These are phyloP conservation scores for Manis pentadactyla DNA, from an alignment of 2,797 vertebrate species.

Conservation along the genomic window DNA sequence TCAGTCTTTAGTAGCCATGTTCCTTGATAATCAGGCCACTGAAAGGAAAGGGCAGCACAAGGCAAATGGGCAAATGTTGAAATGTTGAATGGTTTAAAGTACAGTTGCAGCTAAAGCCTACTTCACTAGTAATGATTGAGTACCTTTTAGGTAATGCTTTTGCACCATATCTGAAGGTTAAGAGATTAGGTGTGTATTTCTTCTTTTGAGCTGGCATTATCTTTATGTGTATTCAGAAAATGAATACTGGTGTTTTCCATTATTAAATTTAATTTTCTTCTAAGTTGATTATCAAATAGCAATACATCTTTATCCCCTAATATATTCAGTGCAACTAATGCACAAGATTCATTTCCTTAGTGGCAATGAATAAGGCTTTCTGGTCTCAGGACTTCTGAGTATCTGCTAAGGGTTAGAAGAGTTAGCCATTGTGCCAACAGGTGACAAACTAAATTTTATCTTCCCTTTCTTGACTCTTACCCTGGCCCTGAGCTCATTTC, in stretches of 20 bases:
- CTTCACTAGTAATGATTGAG: neutral
- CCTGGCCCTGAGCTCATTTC: neutral
- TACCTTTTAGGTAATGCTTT: neutral
- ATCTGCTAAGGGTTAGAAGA: neutral
- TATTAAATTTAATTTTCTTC: slow-evolving; percentile 54
- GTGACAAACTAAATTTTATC: neutral
- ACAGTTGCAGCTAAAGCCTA: neutral
- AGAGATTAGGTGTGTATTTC: neutral
- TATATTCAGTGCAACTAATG: neutral
- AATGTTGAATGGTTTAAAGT: neutral
- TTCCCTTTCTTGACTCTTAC: neutral
- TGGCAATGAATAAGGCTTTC: neutral
- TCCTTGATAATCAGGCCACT: neutral
- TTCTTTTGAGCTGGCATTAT: neutral
- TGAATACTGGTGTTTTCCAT: neutral
- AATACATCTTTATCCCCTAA: neutral
- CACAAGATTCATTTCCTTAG: neutral
- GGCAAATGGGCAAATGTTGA: neutral
- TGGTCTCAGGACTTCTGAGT: neutral
- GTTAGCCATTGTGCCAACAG: neutral
- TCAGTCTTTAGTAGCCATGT: neutral
- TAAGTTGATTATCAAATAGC: neutral
- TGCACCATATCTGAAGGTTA: neutral
- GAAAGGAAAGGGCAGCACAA: neutral
- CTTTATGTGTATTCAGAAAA: neutral